Evolutionary conservation across 1,140 invertebrate species (phyloP), one percentile per base, ranked within the genome.

Genomic region (Brachionus plicatilis): DNA sequence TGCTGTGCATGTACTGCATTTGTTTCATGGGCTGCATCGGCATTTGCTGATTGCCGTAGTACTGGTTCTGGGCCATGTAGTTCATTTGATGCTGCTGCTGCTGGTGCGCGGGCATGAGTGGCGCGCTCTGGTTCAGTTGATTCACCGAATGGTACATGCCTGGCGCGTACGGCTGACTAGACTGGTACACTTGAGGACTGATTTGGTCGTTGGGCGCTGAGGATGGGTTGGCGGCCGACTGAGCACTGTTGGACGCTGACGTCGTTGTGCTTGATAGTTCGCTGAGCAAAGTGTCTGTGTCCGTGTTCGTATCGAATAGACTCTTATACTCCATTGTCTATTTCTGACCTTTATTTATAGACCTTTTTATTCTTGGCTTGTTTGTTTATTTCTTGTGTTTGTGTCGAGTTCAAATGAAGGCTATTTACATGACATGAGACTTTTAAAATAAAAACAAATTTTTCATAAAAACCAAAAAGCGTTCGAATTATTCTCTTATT

Each of bases 241-340:
- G 29, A 9, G 24, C 27, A 43, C 43, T 60, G 53, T n/a, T 65
- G 50, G 24, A 50, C 20, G 9, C 20, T 60, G 50, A 2, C 33
- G 79, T 50, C 24, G 20, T 76, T 33, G 50, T 8, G 53, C 11
- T 20, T 37, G 53, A 65, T 45, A 82, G n/a, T 45, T 82, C 79
- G 60, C 20, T 82, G 24, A 82, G 53, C 37, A 82, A 68, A 68
- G 79, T 65, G 24, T 82, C 79, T 27, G 79, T 82, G 79, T 82
- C 79, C n/a, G 79, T 82, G n/a, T 56, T 56, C 53, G 53, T 56
- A 24, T 82, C 79, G 29, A 82, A 82, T 68, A 82, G 53, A 82
- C 79, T 82, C 20, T 56, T 37, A 60, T 60, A 82, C 43, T 82
- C 79, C 79, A 82, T 82, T 20, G 53, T 56, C 53, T 56, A 56